Evolutionary conservation across 2,888 invertebrate species (phyloP), one percentile per base, ranked within the genome.

Genomic region (Tenthredo scrophulariae): DNA sequence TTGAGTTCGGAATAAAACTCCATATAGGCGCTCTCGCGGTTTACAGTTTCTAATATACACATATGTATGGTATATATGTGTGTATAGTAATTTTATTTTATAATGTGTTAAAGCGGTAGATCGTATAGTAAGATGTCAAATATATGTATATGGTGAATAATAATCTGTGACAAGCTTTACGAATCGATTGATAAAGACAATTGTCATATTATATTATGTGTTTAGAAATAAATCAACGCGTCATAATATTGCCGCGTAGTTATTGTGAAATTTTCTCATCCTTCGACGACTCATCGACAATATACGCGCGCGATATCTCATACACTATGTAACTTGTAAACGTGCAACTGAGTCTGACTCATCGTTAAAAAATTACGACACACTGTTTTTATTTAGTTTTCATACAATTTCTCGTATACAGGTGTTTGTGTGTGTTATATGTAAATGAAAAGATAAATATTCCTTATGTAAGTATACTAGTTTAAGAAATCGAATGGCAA

Each of bases 251-350:
- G 40, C n/a, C 40, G 33, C 2, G 43, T 40, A n/a, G n/a, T 40
- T 72, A 22, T 72, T 72, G 72, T 40, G 72, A 72, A 72, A 72
- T 72, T n/a, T 40, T 72, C n/a, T n/a, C 72, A 72, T 72, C 72
- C 72, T 18, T 10, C 40, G 10, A n/a, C 33, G 33, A 72, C 18
- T 72, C 72, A 72, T 72, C 72, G 40, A 37, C 40, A 67, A 29
- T 40, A 46, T 7, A 7, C 43, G 13, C 43, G 43, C 43, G 33
- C 72, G 37, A 33, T 72, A 72, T 72, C 40, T 72, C 72, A 46
- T 46, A 46, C 46, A 46, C 43, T 40, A 2, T 46, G 75, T 75
- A 75, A 75, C 75, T 46, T 46, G 43, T 46, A 75, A 75, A 75
- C 75, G 46, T 46, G 75, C 75, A 26, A 26, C 29, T 46, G 18